Evolutionary conservation across 2,797 vertebrate genomes (phyloP).

Genomic region (Gadopsis bispinosus): DNA sequence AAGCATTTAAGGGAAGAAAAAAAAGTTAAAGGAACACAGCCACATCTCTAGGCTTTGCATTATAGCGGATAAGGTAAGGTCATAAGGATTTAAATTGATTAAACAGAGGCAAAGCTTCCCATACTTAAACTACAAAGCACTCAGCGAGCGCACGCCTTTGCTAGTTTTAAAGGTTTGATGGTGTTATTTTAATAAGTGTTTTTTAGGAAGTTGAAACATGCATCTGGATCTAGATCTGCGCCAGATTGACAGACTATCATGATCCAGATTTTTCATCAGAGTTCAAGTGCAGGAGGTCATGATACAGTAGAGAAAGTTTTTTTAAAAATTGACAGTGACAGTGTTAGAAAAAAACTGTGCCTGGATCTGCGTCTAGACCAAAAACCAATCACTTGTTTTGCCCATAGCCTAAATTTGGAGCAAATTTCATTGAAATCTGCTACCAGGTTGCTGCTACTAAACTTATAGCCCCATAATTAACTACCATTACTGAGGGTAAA

Average conservation of each 20-base stretch:
- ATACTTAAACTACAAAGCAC: conserved; percentile 7
- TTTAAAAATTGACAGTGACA: not conserved
- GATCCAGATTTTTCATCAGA: not conserved
- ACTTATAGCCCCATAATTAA: not conserved
- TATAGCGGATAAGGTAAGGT: conserved; percentile 36
- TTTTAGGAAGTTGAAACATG: too few species aligned
- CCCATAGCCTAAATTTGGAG: not conserved
- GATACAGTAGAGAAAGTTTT: not conserved
- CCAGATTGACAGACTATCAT: not conserved
- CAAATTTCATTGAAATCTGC: not conserved
- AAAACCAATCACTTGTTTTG: not conserved
- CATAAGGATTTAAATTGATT: conserved; percentile 24
- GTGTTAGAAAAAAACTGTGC: not conserved
- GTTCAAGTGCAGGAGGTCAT: not conserved
- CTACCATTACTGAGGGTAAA: not conserved
- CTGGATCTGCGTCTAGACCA: not conserved
- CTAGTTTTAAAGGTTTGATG: not conserved
- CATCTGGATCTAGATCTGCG: not conserved
- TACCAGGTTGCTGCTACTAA: not conserved
- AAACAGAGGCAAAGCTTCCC: conserved; percentile 7
- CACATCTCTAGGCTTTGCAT: conserved; percentile 25
- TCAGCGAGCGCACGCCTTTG: not conserved
- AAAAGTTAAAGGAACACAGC: conserved; percentile 30
- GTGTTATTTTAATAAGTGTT: not conserved
- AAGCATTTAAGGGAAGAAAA: conserved; percentile 75